These are phyloP conservation scores for Scotopteryx bipunctaria DNA, from an alignment of 2,888 invertebrate species.

Conservation along the genomic window DNA sequence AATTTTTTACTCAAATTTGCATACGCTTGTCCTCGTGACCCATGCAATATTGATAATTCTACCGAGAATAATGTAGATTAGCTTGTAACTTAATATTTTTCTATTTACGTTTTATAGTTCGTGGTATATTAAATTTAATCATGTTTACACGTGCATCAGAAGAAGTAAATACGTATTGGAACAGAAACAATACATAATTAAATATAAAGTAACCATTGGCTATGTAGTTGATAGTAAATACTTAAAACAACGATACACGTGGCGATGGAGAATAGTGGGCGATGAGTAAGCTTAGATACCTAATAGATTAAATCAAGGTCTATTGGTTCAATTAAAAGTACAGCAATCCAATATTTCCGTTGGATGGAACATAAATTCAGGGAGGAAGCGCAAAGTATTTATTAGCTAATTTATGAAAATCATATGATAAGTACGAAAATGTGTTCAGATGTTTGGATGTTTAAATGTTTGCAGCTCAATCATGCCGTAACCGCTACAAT, in stretches of 20 bases:
- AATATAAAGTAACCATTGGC: constrained; percentile 4
- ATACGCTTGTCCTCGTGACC: constrained; percentile 5
- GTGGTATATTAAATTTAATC: not conserved
- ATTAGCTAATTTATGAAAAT: too few species aligned
- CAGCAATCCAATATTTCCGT: not conserved
- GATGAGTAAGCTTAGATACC: constrained; percentile 5
- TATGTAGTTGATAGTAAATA: not conserved
- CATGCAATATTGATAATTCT: constrained; percentile 11
- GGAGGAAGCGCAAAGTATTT: too few species aligned
- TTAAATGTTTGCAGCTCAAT: too few species aligned
- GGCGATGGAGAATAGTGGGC: not conserved
- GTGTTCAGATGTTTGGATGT: too few species aligned
- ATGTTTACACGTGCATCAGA: constrained; percentile 5
- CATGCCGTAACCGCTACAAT: too few species aligned
- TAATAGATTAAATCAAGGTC: constrained; percentile 13
- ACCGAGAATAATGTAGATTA: not conserved
- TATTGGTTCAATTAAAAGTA: constrained; percentile 17
- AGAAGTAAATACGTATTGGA: too few species aligned
- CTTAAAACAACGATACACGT: constrained; percentile 1
- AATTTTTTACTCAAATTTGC: constrained; percentile 1
- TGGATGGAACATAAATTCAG: not conserved
- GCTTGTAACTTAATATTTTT: not conserved
- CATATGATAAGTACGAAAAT: too few species aligned
- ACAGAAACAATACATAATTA: constrained; percentile 13
- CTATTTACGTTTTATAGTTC: not conserved